A percentile compares a stretch with the other conserved stretches of the same genome.
These are phyloP conservation scores for Entelurus aequoreus DNA, from an alignment of 2,113 vertebrate species.

Conservation along the genomic window DNA sequence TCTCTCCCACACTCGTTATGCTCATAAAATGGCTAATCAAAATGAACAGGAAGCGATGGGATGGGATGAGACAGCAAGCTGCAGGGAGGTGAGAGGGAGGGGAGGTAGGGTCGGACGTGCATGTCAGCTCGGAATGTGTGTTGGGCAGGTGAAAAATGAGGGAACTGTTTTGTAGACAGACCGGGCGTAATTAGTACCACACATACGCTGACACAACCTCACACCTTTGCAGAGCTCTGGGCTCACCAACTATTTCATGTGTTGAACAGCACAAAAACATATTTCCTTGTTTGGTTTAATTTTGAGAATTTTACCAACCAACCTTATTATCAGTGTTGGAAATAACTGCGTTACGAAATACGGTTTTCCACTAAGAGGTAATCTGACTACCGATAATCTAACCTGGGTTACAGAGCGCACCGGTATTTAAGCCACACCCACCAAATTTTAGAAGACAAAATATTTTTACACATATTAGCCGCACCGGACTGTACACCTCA, in stretches of 20 bases:
- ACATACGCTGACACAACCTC: constrained; percentile 26
- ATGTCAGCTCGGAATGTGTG: constrained; percentile 62
- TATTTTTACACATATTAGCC: no score
- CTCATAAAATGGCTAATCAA: constrained; percentile 21
- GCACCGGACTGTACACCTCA: no score
- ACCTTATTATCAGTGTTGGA: no score
- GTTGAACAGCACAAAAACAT: background rate
- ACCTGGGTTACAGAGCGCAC: no score
- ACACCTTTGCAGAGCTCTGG: constrained; percentile 7
- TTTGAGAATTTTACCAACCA: background rate
- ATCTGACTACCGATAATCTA: no score
- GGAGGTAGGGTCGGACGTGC: constrained; percentile 12
- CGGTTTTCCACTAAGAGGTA: no score
- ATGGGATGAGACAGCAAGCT: constrained; percentile 15
- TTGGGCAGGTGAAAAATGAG: constrained; percentile 68
- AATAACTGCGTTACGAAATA: no score
- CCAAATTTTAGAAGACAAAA: no score
- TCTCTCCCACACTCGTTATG: constrained; percentile 7
- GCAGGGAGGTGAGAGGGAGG: background rate
- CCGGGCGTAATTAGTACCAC: constrained; percentile 60
- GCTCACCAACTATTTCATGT: background rate
- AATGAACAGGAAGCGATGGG: constrained; percentile 27
- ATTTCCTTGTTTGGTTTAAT: background rate
- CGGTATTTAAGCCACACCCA: no score
- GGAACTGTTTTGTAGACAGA: constrained; percentile 69